Conservation (phyloP, 2,888 invertebrate genomes). For the Melanchra persicariae region DNA sequence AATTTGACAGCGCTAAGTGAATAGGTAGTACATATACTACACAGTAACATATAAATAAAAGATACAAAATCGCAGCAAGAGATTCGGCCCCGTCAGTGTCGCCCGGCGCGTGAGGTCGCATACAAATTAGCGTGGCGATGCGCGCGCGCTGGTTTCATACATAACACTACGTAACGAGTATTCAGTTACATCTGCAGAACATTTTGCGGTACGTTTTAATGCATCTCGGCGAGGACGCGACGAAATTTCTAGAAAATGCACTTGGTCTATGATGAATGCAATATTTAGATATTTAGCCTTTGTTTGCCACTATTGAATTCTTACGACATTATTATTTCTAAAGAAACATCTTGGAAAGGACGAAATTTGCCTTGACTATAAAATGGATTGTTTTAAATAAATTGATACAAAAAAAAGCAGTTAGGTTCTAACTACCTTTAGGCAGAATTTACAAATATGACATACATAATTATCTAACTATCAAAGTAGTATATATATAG, state of each 20-base stretch:
- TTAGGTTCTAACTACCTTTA: too few species aligned
- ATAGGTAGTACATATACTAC: conserved; percentile 12
- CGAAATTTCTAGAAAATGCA: conserved; percentile 21
- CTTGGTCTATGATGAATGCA: not conserved
- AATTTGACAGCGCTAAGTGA: conserved; percentile 21
- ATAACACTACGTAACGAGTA: conserved; percentile 40
- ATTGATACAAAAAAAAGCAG: not conserved
- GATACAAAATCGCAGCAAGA: conserved; percentile 54
- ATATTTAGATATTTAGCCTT: not conserved
- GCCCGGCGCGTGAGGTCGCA: conserved; percentile 79
- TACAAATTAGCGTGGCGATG: conserved; percentile 76
- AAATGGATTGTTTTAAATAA: not conserved
- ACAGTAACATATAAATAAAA: conserved; percentile 64
- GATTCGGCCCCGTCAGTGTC: conserved; percentile 67
- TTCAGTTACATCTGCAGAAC: conserved; percentile 44
- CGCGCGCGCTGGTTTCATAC: conserved; percentile 65
- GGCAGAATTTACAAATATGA: not conserved
- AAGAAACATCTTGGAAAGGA: not conserved
- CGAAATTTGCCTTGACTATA: not conserved
- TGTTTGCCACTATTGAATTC: not conserved
- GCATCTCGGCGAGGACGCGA: conserved; percentile 7
- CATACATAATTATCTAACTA: too few species aligned
- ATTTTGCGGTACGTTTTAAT: conserved; percentile 16
- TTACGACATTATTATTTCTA: too few species aligned
- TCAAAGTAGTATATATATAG: not conserved